Conservation (phyloP, 1,140 invertebrate species). For the Augochlora pura region DNA sequence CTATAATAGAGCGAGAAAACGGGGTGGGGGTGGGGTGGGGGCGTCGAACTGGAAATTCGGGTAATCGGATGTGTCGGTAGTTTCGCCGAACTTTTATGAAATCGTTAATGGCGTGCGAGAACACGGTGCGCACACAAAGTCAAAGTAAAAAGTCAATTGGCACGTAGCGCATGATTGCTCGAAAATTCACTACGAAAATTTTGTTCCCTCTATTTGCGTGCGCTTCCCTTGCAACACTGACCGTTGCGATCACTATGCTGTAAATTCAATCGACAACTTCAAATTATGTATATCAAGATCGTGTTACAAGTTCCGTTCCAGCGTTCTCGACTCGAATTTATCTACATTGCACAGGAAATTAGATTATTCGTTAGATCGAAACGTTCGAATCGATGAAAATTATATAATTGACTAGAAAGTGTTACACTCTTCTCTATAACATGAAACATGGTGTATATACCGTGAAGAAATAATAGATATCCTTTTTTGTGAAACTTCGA, state of each 20-base stretch:
- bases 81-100: slow-evolving; percentile 50
- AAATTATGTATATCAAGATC: too few species aligned
- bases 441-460: too few species aligned
- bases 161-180: neutral
- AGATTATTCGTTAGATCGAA: too few species aligned
- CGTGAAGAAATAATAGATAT: too few species aligned
- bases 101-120: slow-evolving; percentile 4
- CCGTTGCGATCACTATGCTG: neutral
- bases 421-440: too few species aligned
- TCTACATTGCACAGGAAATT: too few species aligned
- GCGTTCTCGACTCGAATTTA: too few species aligned
- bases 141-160: slow-evolving; percentile 23
- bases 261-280: too few species aligned
- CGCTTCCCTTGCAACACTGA: neutral
- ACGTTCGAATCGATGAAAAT: too few species aligned
- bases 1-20: slow-evolving; percentile 18
- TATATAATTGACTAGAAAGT: too few species aligned
- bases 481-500: too few species aligned
- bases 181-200: neutral
- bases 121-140: neutral
- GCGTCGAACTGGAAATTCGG: slow-evolving; percentile 42
- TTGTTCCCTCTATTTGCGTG: neutral
- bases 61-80: slow-evolving; percentile 47
- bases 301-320: too few species aligned
- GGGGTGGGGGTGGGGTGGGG: neutral